phyloP scores from a whole-genome alignment of 2,113 vertebrate species.

The Etheostoma spectabile region DNA sequence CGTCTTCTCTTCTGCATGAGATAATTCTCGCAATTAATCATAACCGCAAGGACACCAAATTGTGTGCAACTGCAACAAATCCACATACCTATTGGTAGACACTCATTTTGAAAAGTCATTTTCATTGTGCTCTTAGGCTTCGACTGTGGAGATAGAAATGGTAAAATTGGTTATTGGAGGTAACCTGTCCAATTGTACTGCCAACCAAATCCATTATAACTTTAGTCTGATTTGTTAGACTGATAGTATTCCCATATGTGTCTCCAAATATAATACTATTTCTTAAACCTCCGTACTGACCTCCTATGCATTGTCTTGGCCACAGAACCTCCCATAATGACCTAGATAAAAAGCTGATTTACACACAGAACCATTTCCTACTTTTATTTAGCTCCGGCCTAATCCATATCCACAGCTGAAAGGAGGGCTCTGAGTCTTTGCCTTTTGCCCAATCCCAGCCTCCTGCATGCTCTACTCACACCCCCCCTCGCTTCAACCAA shows the following conservation, averaged over 20 bases:
- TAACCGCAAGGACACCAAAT: neutral
- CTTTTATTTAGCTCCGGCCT: conserved; percentile 52
- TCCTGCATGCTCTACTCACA: no score
- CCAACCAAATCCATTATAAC: conserved; percentile 20
- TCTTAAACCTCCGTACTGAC: neutral
- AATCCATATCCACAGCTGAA: conserved; percentile 60
- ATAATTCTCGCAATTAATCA: conserved; percentile 23
- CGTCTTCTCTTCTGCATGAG: neutral
- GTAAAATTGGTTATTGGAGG: neutral
- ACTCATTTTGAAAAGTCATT: conserved; percentile 9
- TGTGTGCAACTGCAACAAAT: conserved; percentile 1
- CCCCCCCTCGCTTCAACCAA: no score
- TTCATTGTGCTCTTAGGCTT: neutral
- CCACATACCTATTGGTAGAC: neutral
- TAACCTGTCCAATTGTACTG: neutral
- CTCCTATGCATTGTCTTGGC: conserved; percentile 35
- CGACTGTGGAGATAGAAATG: neutral
- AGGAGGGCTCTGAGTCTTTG: conserved; percentile 19
- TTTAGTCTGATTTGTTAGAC: no score
- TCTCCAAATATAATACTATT: neutral
- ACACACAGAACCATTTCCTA: conserved; percentile 7
- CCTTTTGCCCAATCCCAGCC: no score
- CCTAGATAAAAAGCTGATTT: conserved; percentile 31
- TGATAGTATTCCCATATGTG: neutral
- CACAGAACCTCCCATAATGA: neutral